These are phyloP conservation scores for Leuciscus idus DNA, from an alignment of 2,113 vertebrate species.

Conservation along the genomic window DNA sequence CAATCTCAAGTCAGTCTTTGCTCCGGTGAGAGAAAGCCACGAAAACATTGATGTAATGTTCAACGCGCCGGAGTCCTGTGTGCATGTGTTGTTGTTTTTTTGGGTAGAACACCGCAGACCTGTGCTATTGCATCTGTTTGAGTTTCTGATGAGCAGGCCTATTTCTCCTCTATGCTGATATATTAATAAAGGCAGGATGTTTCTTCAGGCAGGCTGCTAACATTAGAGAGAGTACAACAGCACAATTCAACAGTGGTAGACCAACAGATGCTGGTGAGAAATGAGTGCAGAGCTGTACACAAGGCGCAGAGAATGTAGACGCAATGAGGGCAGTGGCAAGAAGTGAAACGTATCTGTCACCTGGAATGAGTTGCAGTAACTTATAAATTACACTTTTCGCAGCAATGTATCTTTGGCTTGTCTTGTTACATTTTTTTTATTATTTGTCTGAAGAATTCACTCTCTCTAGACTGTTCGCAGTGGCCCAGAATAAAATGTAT, in stretches of 20 bases:
- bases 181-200: slow-evolving; percentile 42
- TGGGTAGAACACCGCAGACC: not conserved
- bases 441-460: not conserved
- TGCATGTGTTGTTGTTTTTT: not conserved
- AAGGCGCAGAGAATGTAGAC: slow-evolving; percentile 27
- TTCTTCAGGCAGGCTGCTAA: slow-evolving; percentile 33
- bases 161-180: slow-evolving; percentile 19
- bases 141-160: not conserved
- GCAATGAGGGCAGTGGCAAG: slow-evolving; percentile 40
- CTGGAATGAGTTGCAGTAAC: slow-evolving; percentile 43
- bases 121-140: slow-evolving; percentile 13
- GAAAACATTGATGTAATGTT: slow-evolving; percentile 17
- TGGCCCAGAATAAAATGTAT: not conserved
- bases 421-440: not conserved
- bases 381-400: slow-evolving; percentile 3
- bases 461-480: not conserved
- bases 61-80: slow-evolving; percentile 12
- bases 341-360: slow-evolving; percentile 53
- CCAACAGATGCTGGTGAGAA: slow-evolving; percentile 37
- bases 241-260: not conserved
- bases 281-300: slow-evolving; percentile 17
- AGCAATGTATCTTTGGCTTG: not conserved
- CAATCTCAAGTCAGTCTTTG: slow-evolving; percentile 16
- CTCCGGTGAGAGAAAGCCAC: not conserved
- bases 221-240: slow-evolving; percentile 19